Percentiles rank a stretch among this genome's conserved stretches.
These are phyloP conservation scores for Melanotaenia pygmaea DNA, from an alignment of 2,797 vertebrate species.

Conservation along the genomic window DNA sequence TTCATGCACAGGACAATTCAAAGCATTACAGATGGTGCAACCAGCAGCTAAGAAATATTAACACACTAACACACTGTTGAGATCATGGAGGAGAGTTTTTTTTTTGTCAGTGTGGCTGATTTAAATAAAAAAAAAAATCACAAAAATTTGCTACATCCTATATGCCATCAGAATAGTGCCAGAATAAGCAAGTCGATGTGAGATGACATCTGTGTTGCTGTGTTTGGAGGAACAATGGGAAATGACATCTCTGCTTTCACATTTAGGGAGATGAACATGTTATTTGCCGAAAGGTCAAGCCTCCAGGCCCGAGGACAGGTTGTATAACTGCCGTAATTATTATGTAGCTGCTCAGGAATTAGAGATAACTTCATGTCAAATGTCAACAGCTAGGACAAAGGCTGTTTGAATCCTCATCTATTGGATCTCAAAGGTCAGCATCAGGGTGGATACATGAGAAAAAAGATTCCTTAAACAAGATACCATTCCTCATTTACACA, in stretches of 20 bases:
- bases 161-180: conserved; percentile 17
- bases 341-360: conserved; percentile 68
- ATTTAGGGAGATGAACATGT: conserved; percentile 66
- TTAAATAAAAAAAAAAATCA: conserved; percentile 2
- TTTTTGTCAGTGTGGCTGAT: conserved; percentile 3
- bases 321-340: conserved; percentile 75
- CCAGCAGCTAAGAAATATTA: neutral
- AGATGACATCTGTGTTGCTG: conserved; percentile 41
- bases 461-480: conserved; percentile 14
- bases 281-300: conserved; percentile 74
- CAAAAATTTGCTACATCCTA: conserved; percentile 1
- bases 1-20: no score
- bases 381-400: conserved; percentile 50
- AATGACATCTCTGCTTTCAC: conserved; percentile 66
- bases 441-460: conserved; percentile 24
- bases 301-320: conserved; percentile 57
- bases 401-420: conserved; percentile 39
- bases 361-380: conserved; percentile 68
- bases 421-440: conserved; percentile 52
- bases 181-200: conserved; percentile 11
- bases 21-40: neutral
- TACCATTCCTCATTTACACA: conserved; percentile 1
- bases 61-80: neutral
- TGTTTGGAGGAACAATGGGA: conserved; percentile 48
- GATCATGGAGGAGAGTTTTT: neutral